Conservation (phyloP, 1,140 invertebrate genomes). For the Papilio glaucus region DNA sequence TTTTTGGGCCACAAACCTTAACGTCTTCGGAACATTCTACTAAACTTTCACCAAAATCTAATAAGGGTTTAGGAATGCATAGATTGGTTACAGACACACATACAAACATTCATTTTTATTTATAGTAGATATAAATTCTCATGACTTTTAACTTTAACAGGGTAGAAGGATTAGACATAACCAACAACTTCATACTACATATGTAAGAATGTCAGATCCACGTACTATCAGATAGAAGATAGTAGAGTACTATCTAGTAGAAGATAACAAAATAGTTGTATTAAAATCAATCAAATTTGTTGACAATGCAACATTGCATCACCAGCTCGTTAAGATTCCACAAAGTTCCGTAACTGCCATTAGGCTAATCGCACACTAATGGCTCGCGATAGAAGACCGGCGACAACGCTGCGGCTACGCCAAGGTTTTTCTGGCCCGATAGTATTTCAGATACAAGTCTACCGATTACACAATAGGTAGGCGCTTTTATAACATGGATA, state of each 20-base stretch:
- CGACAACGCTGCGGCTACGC: background rate
- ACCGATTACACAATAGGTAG: background rate
- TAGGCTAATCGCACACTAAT: slow-evolving; percentile 62
- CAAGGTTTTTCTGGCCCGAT: background rate
- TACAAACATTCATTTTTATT: too few relatives aligned
- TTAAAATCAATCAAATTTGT: background rate
- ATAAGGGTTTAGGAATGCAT: too few relatives aligned
- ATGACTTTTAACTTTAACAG: too few relatives aligned
- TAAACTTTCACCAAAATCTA: too few relatives aligned
- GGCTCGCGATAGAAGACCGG: slow-evolving; percentile 37
- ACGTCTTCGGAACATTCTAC: too few relatives aligned
- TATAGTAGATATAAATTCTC: too few relatives aligned
- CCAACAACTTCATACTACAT: too few relatives aligned
- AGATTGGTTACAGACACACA: too few relatives aligned
- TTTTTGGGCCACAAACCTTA: too few relatives aligned
- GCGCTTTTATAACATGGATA: background rate
- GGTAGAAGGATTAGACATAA: too few relatives aligned
- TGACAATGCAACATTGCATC: background rate
- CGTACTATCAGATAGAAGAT: background rate
- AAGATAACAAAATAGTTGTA: background rate
- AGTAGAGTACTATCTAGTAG: too few relatives aligned
- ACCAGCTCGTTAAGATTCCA: slow-evolving; percentile 41
- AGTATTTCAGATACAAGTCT: slow-evolving; percentile 1
- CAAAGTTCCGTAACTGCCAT: slow-evolving; percentile 45
- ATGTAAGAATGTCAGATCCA: too few relatives aligned